Base-by-base conservation (phyloP, 2,113 vertebrate genomes). In the Bagarius yarrelli region DNA sequence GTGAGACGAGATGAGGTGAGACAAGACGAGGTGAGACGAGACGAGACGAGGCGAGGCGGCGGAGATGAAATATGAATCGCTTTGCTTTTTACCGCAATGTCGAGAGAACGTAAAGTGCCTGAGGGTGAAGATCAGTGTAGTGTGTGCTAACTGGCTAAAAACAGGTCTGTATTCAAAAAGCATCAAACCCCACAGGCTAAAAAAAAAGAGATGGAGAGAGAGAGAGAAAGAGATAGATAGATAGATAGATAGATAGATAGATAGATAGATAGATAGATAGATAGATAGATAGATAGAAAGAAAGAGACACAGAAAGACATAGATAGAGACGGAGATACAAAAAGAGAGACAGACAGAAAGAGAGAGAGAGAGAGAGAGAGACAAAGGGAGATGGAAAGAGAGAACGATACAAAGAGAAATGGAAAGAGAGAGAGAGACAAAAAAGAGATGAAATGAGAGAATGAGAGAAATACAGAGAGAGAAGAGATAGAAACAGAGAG, bases 101-200 rank as follows among this genome's bases (percentile, higher is more conserved):
- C 2, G 11, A 79, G 53, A 66, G 61, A 66, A 57, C 23, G 32
- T 19, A 13, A 75, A 56, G 60, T 23, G 61, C 71, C 34, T 44
- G 18, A 12, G 44, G 72, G 50, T 66, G 71, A 32, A 82, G 76
- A 64, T 75, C 64, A 53, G 55, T 52, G 56, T 47, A 63, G 36
- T 55, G 67, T 61, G 76, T 63, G 64, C 69, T 34, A 32, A 79
- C 63, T 73, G 55, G 66, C 66, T 40, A 61, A 71, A 77, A 70
- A 64, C 19, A 56, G 25, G 40, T 61, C 36, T 36, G 36, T 56
- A 30, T 36, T 57, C 66, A 70, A 70, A 50, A n/a, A 71, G 40
- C 57, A 40, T 53, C 36, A 18, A 64, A 64, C 79, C 57, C 70
- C 25, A 57, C 47, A 44, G 50, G 80, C 25, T 12, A 25, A 70